phyloP scores from a whole-genome alignment of 2,113 vertebrate species.

The Entosphenus tridentatus region DNA sequence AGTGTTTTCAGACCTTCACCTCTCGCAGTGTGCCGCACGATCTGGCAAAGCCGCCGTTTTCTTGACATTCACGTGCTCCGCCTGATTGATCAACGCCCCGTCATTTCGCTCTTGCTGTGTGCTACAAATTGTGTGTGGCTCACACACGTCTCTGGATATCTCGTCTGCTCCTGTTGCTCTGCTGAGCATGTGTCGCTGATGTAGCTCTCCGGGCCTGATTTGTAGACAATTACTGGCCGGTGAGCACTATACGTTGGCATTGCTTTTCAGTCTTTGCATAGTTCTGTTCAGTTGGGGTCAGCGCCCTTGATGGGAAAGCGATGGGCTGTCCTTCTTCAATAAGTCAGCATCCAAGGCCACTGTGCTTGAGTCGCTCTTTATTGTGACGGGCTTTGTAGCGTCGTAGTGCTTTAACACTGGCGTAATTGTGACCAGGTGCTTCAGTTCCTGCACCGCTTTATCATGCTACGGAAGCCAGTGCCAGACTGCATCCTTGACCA shows the following conservation, averaged over 20 bases:
- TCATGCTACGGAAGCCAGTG: neutral
- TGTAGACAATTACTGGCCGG: conserved; percentile 11
- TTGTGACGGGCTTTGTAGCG: neutral
- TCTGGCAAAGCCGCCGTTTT: neutral
- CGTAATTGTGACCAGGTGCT: neutral
- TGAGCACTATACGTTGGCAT: conserved; percentile 11
- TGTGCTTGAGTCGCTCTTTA: conserved; percentile 2
- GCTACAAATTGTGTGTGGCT: neutral
- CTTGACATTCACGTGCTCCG: neutral
- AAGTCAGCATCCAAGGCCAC: neutral
- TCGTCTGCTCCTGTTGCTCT: neutral
- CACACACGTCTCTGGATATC: neutral
- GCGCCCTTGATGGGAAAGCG: neutral
- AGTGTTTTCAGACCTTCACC: neutral
- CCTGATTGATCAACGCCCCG: neutral
- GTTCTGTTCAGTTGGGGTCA: neutral
- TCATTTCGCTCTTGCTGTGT: neutral
- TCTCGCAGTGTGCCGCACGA: neutral
- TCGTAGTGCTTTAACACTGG: neutral
- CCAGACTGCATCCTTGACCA: neutral
- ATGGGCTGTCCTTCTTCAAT: neutral
- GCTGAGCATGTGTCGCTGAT: conserved; percentile 11
- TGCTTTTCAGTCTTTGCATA: neutral
- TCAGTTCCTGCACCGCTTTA: neutral
- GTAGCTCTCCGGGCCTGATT: conserved; percentile 9